These are phyloP conservation scores for Proteles cristata DNA, from an alignment of 2,113 vertebrate genomes.

Conservation along the genomic window DNA sequence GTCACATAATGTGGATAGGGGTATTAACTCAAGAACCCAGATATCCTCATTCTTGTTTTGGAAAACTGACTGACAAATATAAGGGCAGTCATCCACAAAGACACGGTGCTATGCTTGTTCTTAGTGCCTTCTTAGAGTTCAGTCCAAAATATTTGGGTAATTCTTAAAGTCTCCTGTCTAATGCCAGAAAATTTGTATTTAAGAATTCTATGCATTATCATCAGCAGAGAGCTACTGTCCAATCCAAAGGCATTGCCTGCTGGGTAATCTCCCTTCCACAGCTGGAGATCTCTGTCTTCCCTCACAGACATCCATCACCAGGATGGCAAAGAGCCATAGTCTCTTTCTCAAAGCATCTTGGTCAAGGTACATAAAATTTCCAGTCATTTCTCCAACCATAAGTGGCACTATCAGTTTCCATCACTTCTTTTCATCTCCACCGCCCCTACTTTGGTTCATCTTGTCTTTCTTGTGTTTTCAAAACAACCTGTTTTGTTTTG, in stretches of 20 bases:
- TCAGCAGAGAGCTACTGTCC: background rate
- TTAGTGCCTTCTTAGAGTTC: background rate
- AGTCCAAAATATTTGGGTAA: background rate
- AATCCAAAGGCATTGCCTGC: background rate
- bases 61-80: conserved; percentile 11
- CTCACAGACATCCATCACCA: background rate
- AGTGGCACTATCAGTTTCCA: background rate
- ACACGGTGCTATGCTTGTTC: background rate
- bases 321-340: background rate
- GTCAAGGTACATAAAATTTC: background rate
- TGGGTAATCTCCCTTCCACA: conserved; percentile 5
- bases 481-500: background rate
- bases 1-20: conserved; percentile 44
- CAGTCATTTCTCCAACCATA: background rate
- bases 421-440: background rate
- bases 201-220: background rate
- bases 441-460: background rate
- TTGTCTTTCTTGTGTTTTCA: background rate
- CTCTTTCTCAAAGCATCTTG: background rate
- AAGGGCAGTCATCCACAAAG: background rate
- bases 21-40: conserved; percentile 42
- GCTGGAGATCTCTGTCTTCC: background rate
- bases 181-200: background rate
- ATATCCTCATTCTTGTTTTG: conserved; percentile 43
- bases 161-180: conserved; percentile 11